phyloP scores from a whole-genome alignment of 1,140 invertebrate species.

The Atta texana region DNA sequence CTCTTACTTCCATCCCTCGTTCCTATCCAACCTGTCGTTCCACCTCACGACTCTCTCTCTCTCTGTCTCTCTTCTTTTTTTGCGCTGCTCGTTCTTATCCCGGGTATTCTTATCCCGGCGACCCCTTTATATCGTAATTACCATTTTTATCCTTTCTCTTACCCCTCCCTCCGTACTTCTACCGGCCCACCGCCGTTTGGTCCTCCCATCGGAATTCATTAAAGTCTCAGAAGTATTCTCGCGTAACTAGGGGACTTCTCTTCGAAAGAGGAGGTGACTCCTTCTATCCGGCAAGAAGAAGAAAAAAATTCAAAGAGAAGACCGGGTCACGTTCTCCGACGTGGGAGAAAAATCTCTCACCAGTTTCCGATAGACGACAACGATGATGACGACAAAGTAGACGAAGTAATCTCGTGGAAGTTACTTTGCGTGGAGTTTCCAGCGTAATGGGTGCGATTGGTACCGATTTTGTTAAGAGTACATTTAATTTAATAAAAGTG shows the following conservation, averaged over 20 bases:
- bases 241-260: conserved; percentile 79
- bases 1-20: conserved; percentile 20
- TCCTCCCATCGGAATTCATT: conserved; percentile 84
- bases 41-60: not conserved
- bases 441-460: conserved; percentile 58
- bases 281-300: conserved; percentile 37
- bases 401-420: conserved; percentile 70
- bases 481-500: conserved; percentile 65
- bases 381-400: conserved; percentile 46
- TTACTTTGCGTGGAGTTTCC: conserved; percentile 54
- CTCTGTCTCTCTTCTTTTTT: conserved; percentile 17
- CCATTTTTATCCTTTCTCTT: conserved; percentile 83
- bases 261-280: conserved; percentile 45
- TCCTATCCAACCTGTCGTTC: conserved; percentile 28
- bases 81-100: conserved; percentile 57
- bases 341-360: conserved; percentile 64
- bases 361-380: conserved; percentile 34
- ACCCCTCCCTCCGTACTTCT: conserved; percentile 59
- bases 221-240: conserved; percentile 80
- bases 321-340: conserved; percentile 63
- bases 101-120: conserved; percentile 80
- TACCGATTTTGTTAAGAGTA: conserved; percentile 53
- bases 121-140: conserved; percentile 85
- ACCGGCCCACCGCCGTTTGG: conserved; percentile 57
- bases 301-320: conserved; percentile 64